These are phyloP conservation scores for Lophotis ruficrista DNA, from an alignment of 2,113 vertebrate genomes.

Conservation along the genomic window DNA sequence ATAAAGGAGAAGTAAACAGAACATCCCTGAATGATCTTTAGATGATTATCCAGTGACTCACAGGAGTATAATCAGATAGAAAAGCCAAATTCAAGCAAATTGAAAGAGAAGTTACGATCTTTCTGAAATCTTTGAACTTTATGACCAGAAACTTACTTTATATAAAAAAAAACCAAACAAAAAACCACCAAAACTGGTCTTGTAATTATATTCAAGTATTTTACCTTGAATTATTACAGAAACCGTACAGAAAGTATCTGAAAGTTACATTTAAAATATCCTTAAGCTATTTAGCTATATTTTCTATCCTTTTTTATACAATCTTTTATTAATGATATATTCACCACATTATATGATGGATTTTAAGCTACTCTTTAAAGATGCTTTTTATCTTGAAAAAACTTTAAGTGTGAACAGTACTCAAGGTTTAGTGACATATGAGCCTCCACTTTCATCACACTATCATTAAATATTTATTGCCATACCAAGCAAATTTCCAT, in stretches of 20 bases:
- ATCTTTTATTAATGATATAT: neutral
- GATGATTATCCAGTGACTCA: neutral
- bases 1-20: neutral
- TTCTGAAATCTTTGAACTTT: neutral
- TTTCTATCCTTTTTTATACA: neutral
- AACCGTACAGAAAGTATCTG: neutral
- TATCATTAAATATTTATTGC: neutral
- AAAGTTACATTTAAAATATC: neutral
- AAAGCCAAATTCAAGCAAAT: neutral
- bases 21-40: neutral
- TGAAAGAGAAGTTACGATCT: neutral
- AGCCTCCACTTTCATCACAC: neutral
- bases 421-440: neutral
- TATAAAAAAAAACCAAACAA: too few species aligned
- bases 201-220: neutral
- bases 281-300: neutral
- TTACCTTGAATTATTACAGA: neutral
- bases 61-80: neutral
- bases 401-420: rapidly evolving
- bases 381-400: neutral
- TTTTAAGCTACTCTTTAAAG: neutral
- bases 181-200: too few species aligned
- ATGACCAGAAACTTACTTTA: neutral
- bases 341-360: neutral
- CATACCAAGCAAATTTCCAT: neutral